A percentile compares a stretch with the other conserved stretches of the same genome.
These are phyloP conservation scores for Amphipoea lucens DNA, from an alignment of 2,888 invertebrate species.

Conservation along the genomic window DNA sequence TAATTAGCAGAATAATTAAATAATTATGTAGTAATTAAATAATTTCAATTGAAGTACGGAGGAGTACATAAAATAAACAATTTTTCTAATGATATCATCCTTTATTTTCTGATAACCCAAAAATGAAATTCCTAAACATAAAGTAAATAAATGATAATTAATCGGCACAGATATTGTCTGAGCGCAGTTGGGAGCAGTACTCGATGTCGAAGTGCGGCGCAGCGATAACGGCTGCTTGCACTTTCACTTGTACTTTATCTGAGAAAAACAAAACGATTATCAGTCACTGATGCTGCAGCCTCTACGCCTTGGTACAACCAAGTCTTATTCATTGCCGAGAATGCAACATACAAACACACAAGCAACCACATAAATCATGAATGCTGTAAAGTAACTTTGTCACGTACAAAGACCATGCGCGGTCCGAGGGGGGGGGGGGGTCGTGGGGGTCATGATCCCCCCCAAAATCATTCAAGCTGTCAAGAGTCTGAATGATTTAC, in stretches of 20 bases:
- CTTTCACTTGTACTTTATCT: constrained; percentile 83
- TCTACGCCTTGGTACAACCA: too few relatives aligned
- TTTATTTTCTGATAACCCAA: constrained; percentile 68
- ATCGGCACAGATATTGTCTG: constrained; percentile 75
- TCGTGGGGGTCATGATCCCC: too few relatives aligned
- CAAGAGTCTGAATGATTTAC: too few relatives aligned
- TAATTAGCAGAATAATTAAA: constrained; percentile 85
- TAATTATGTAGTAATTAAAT: constrained; percentile 87
- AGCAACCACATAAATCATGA: too few relatives aligned
- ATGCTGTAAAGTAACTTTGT: neutral
- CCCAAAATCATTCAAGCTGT: too few relatives aligned
- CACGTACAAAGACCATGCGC: neutral
- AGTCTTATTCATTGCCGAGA: too few relatives aligned
- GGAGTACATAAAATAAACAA: constrained; percentile 88
- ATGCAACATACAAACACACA: too few relatives aligned
- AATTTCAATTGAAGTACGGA: constrained; percentile 85
- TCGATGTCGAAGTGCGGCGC: constrained; percentile 82
- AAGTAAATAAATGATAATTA: constrained; percentile 55
- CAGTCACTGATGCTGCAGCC: neutral
- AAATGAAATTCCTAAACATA: neutral
- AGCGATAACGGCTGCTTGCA: constrained; percentile 84
- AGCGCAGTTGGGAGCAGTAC: constrained; percentile 72
- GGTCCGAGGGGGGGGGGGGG: too few relatives aligned
- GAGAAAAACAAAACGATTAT: neutral
- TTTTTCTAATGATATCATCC: constrained; percentile 83